A percentile compares a stretch with the other conserved stretches of the same genome.
Evolutionary conservation across 2,113 vertebrate genomes (phyloP).

Genomic region (Corvus moneduloides): DNA sequence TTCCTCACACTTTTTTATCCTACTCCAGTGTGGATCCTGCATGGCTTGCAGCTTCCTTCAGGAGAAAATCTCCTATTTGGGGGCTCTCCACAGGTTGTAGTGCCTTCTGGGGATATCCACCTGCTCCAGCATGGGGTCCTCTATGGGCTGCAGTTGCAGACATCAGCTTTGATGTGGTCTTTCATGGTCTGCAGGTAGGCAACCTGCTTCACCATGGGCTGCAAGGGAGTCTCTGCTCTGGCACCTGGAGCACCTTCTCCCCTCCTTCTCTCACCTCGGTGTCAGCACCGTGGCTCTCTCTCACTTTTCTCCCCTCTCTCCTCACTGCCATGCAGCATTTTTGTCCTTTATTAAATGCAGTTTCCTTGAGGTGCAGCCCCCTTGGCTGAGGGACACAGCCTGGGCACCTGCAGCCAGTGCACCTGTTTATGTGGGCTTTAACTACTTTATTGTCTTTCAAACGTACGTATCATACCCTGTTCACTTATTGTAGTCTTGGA

Average conservation of each 20-base stretch:
- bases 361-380: neutral
- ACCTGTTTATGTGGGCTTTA: neutral
- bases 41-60: neutral
- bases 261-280: neutral
- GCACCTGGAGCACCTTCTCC: neutral
- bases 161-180: neutral
- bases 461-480: accelerated
- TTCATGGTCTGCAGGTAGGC: neutral
- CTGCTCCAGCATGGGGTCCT: neutral
- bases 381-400: too few relatives aligned
- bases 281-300: neutral
- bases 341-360: neutral
- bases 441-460: neutral
- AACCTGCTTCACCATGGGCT: neutral
- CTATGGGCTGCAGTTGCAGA: neutral
- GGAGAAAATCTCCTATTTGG: neutral
- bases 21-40: neutral
- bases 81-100: neutral
- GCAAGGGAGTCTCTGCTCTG: neutral
- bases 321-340: neutral
- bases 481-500: neutral
- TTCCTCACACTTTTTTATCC: neutral
- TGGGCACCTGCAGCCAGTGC: too few relatives aligned
- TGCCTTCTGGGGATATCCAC: neutral
- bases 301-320: neutral